These are phyloP conservation scores for Apodemia hepburni DNA, from an alignment of 2,888 invertebrate genomes.

Conservation along the genomic window DNA sequence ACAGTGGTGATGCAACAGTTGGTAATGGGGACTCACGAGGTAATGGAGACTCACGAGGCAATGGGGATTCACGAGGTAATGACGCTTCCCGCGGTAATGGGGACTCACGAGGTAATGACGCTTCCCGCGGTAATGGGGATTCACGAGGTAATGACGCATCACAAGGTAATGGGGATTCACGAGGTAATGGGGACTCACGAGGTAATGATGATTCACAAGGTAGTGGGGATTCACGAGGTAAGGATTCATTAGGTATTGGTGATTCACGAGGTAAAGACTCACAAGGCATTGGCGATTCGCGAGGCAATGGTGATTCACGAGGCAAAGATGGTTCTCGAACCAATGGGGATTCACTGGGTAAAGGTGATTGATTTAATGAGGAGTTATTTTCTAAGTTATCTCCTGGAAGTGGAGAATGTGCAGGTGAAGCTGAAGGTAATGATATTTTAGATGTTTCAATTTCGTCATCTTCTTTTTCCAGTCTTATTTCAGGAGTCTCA, in stretches of 20 bases:
- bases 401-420: conserved; percentile 27
- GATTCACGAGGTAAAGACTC: conserved; percentile 26
- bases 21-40: conserved; percentile 38
- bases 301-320: conserved; percentile 35
- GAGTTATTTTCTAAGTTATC: conserved; percentile 19
- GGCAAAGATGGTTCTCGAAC: conserved; percentile 33
- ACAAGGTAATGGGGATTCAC: conserved; percentile 36
- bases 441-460: conserved; percentile 26
- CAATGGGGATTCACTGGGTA: conserved; percentile 38
- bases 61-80: conserved; percentile 28
- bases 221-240: conserved; percentile 36
- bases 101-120: conserved; percentile 29
- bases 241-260: conserved; percentile 38
- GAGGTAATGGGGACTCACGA: conserved; percentile 36
- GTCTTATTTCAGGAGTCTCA: conserved; percentile 24
- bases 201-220: conserved; percentile 34
- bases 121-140: conserved; percentile 38
- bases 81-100: conserved; percentile 30
- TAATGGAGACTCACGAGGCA: conserved; percentile 41
- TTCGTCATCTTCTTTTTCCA: conserved; percentile 23
- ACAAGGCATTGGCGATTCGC: conserved; percentile 27
- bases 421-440: conserved; percentile 25
- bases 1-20: conserved; percentile 29
- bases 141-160: conserved; percentile 30
- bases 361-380: conserved; percentile 25